Base-by-base conservation (phyloP, 2,888 invertebrate species). In the Cerceris rybyensis region DNA sequence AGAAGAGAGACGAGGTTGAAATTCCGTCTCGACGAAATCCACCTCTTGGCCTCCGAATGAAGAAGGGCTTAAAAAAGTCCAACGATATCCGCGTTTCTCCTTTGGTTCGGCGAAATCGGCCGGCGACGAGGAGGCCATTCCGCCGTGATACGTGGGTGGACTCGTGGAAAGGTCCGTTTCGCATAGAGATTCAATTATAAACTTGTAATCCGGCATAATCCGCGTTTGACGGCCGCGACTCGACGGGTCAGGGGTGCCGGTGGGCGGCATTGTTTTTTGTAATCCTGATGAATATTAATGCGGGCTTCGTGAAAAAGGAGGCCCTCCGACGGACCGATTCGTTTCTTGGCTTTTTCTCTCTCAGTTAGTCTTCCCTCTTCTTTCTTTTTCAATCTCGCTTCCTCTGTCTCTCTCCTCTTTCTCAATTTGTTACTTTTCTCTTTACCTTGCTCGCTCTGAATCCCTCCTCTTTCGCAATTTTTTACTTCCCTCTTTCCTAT, bases 211-310 rank as follows among this genome's bases (percentile, higher is more conserved):
- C 88, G 80, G 85, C 85, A 81, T 90, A 90, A 90, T 90, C 88
- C 88, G 81, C 85, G 88, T 89, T 89, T 87, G 90, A 88, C 80
- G 89, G 81, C 79, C 83, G 80, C 76, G 83, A 83, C 88, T 90
- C 89, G 89, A 89, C 90, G 90, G 90, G 90, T 90, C 89, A 86
- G 76, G 85, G 87, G 87, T 86, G 84, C 84, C 80, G 83, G 86
- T 87, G 86, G 87, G 86, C 86, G 86, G 86, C 82, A 89, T 88
- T 87, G 88, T 88, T 89, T 88, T 84, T 87, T 86, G 88, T 90
- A 89, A 91, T 91, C 88, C 89, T 89, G 88, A 89, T 90, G 91
- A 91, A 91, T 92, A 92, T 91, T 91, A 92, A 92, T 91, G 90
- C 43, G 28, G 41, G 68, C 71, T 74, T 80, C 58, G 80, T 65